Percentiles rank a stretch among this genome's conserved stretches.
These are phyloP conservation scores for Marisa cornuarietis DNA, from an alignment of 1,140 invertebrate genomes.

Conservation along the genomic window DNA sequence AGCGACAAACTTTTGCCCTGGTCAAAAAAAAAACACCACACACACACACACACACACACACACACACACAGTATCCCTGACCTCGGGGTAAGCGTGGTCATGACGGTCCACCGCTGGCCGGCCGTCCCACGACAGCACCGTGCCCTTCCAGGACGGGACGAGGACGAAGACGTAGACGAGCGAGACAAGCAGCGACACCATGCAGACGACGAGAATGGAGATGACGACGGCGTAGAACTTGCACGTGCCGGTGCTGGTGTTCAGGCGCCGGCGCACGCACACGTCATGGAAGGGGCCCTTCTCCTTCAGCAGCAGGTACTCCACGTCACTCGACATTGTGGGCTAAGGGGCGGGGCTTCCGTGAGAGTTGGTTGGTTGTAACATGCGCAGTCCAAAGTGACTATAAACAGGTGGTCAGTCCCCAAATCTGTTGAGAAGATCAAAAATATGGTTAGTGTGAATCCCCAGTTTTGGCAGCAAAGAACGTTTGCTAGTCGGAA, in stretches of 20 bases:
- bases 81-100: neutral
- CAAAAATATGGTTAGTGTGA: neutral
- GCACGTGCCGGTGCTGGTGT: slow-evolving; percentile 10
- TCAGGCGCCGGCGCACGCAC: slow-evolving; percentile 11
- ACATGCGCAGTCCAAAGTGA: too few relatives aligned
- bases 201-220: slow-evolving; percentile 4
- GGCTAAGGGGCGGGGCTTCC: neutral
- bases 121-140: slow-evolving; percentile 9
- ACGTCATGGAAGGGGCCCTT: slow-evolving; percentile 21
- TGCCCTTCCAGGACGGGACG: slow-evolving; percentile 16
- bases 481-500: neutral
- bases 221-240: slow-evolving; percentile 24
- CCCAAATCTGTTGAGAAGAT: neutral
- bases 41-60: neutral
- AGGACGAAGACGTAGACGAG: slow-evolving; percentile 29
- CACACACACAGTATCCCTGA: neutral
- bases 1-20: too few relatives aligned
- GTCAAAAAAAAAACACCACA: neutral
- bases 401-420: neutral
- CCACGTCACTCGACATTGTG: slow-evolving; percentile 7
- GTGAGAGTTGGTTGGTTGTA: neutral
- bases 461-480: neutral
- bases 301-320: slow-evolving; percentile 23
- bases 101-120: neutral
- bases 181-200: slow-evolving; percentile 3